Percentiles rank a stretch among this genome's conserved stretches.
Evolutionary conservation across 2,113 vertebrate species (phyloP).

Genomic region (Equus przewalskii): DNA sequence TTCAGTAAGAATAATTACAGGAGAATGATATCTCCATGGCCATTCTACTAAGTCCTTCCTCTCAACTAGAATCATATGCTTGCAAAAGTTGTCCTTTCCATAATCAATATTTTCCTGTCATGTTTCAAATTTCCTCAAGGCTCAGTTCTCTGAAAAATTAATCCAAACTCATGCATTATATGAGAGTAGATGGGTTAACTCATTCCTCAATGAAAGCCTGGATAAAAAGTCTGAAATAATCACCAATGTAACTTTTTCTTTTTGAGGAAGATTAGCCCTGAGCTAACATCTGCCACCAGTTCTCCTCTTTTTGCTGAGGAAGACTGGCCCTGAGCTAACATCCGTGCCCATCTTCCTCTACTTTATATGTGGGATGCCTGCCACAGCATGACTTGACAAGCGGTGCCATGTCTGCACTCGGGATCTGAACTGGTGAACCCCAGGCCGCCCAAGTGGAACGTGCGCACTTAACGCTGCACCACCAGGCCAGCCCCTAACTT

Average conservation of each 20-base stretch:
- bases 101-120: not conserved
- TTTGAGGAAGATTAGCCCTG: too few species aligned
- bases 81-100: not conserved
- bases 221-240: not conserved
- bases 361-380: too few species aligned
- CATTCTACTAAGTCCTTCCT: not conserved
- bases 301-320: too few species aligned
- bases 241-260: not conserved
- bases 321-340: too few species aligned
- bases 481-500: too few species aligned
- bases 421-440: too few species aligned
- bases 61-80: not conserved
- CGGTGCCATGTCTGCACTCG: too few species aligned
- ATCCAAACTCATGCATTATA: not conserved
- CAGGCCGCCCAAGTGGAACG: too few species aligned
- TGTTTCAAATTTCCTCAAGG: constrained; percentile 20
- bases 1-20: not conserved
- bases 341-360: too few species aligned
- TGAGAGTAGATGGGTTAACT: not conserved
- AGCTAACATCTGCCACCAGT: too few species aligned
- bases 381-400: too few species aligned
- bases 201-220: not conserved
- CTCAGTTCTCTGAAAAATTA: constrained; percentile 17
- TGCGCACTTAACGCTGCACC: too few species aligned
- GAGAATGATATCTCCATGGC: not conserved